Base-by-base conservation (phyloP, 2,888 invertebrate species). In the Drosophila meridionalis region DNA sequence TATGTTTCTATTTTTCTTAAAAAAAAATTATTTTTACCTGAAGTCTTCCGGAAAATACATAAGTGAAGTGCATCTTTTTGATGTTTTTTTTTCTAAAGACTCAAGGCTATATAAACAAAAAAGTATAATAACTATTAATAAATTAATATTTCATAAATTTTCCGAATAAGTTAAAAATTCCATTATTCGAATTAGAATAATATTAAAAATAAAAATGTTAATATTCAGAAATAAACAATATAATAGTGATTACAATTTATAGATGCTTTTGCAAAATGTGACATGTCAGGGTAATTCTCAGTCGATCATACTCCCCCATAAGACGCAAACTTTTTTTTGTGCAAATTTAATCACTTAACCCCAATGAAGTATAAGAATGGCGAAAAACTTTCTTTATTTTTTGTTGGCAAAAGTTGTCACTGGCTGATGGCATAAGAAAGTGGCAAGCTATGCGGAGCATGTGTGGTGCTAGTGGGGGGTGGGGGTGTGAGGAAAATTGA, bases 261-360 rank as follows among this genome's bases (percentile, higher is more conserved):
- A 20, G 20, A 20, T 20, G 8, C 12, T 12, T 28, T 28, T 2
- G 5, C 5, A 47, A 2, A 26, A 1, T 11, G 2, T 5, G 3
- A 1, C 2, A 5, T 26, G n/a, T 2, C 3, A 38, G 53, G 38
- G 38, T 28, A 55, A 14, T 4, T 14, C 8, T 26, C 5, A 8
- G 14, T 38, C 38, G 4, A 14, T 14, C 38, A 28, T 6, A 14
- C 12, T 12, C 4, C 20, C 1, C 12, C 12, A 5, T 6, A 20
- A 12, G 6, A 4, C 8, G n/a, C 30, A 0, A 34, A 52, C 45
- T 43, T 52, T 59, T 59, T 64, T 69, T 36, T 76, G 80, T 81
- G 83, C 89, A 89, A 87, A 87, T 87, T 87, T 87, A 87, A 87
- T 87, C 89, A 87, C 87, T 87, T 87, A 87, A 87, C 87, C 90